These are phyloP conservation scores for Eclectus roratus DNA, from an alignment of 2,113 vertebrate species.

Conservation along the genomic window DNA sequence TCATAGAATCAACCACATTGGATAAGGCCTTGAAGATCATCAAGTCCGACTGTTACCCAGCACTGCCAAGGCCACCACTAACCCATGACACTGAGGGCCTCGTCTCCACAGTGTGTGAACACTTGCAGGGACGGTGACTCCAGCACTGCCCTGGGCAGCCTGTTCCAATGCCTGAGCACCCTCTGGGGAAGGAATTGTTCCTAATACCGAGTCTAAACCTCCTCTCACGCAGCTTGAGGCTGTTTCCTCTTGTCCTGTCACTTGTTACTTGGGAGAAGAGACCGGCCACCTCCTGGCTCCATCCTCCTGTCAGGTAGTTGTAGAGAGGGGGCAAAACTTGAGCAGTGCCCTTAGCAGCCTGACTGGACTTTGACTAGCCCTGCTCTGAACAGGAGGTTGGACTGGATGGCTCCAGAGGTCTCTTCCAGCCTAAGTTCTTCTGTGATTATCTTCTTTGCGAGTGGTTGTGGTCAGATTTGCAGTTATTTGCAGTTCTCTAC, in stretches of 20 bases:
- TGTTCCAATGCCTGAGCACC: neutral
- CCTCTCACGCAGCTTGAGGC: neutral
- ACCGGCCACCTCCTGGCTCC: neutral
- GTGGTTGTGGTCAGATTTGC: neutral
- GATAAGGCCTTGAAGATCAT: neutral
- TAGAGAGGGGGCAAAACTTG: neutral
- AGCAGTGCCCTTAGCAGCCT: neutral
- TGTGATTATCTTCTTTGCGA: neutral
- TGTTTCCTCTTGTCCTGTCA: neutral
- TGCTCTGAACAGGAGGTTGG: neutral
- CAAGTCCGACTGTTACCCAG: neutral
- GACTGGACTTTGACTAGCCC: accelerated
- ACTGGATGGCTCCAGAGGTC: neutral
- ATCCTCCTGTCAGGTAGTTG: neutral
- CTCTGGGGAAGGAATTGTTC: neutral
- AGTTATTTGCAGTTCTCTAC: neutral
- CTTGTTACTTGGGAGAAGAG: neutral
- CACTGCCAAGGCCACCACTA: neutral
- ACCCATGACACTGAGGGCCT: neutral
- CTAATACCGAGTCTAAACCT: neutral
- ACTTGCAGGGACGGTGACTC: neutral
- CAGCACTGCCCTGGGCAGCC: neutral
- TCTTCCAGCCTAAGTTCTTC: neutral
- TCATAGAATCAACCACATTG: neutral
- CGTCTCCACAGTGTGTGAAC: accelerated